A percentile compares a stretch with the other conserved stretches of the same genome.
Conservation (phyloP, 2,888 invertebrate genomes). For the Fissipunctia ypsillon region DNA sequence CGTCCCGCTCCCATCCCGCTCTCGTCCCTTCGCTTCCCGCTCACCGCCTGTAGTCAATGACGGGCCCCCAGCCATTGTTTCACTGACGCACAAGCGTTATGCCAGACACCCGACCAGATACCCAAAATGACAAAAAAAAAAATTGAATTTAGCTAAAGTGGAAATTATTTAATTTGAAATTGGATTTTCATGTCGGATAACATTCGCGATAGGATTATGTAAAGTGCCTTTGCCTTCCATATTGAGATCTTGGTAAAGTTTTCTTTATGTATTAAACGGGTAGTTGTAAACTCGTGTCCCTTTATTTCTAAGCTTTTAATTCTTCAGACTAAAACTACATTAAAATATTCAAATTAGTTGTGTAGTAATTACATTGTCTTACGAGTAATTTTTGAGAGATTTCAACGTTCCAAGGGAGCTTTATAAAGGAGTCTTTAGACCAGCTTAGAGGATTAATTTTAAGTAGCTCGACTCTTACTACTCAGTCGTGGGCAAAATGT, state of each 20-base stretch:
- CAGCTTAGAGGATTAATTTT: slow-evolving; percentile 28
- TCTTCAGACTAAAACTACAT: slow-evolving; percentile 9
- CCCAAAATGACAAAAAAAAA: slow-evolving; percentile 45
- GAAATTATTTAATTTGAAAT: slow-evolving; percentile 55
- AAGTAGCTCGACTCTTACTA: slow-evolving; percentile 7
- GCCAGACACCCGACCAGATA: slow-evolving; percentile 32
- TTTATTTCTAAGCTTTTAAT: slow-evolving; percentile 15
- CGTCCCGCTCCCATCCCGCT: neutral
- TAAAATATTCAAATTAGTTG: slow-evolving; percentile 39
- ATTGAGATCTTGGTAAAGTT: slow-evolving; percentile 34
- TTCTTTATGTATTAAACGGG: slow-evolving; percentile 30
- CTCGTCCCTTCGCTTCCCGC: neutral
- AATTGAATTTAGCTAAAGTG: slow-evolving; percentile 52
- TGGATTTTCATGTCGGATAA: slow-evolving; percentile 42
- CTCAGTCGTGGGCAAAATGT: neutral
- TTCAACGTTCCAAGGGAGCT: neutral
- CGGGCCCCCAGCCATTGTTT: slow-evolving; percentile 36
- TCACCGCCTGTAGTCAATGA: neutral
- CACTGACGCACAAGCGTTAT: slow-evolving; percentile 29
- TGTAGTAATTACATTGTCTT: slow-evolving; percentile 11
- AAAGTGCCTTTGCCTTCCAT: slow-evolving; percentile 22
- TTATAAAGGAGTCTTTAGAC: slow-evolving; percentile 16
- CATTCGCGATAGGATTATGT: slow-evolving; percentile 31
- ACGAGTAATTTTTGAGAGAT: slow-evolving; percentile 35
- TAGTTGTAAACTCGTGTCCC: slow-evolving; percentile 23